These are phyloP conservation scores for Hirtodrosophila trivittata DNA, from an alignment of 2,888 invertebrate species.

Conservation along the genomic window DNA sequence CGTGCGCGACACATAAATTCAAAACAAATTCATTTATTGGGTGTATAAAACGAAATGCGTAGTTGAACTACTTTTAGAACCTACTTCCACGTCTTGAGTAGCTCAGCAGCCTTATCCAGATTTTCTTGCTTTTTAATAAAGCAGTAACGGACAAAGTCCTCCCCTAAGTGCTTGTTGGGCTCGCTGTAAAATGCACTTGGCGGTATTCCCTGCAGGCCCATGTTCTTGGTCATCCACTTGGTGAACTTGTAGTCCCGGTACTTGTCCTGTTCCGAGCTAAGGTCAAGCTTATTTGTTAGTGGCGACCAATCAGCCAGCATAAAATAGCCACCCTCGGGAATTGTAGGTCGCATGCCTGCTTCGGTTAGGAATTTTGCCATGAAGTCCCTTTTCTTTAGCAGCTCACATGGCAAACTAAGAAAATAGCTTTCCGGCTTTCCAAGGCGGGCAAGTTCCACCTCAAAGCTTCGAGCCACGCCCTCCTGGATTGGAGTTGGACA, in stretches of 20 bases:
- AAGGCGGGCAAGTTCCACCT: conserved; percentile 90
- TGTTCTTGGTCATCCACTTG: conserved; percentile 97
- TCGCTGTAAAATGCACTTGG: conserved; percentile 96
- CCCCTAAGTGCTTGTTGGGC: conserved; percentile 91
- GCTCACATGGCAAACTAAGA: conserved; percentile 88
- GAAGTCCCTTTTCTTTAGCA: conserved; percentile 91
- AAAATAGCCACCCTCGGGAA: conserved; percentile 99
- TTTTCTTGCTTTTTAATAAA: conserved; percentile 96
- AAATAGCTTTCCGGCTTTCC: conserved; percentile 93
- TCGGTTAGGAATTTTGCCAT: conserved; percentile 90
- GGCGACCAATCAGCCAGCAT: conserved; percentile 96
- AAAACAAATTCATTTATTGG: conserved; percentile 60
- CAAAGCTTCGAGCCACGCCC: conserved; percentile 95
- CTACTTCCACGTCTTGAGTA: conserved; percentile 86
- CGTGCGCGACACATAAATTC: background rate
- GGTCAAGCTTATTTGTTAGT: conserved; percentile 88
- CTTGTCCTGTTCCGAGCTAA: conserved; percentile 88
- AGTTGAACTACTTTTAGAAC: background rate
- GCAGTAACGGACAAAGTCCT: conserved; percentile 95
- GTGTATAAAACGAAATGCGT: conserved; percentile 10
- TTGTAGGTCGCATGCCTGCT: conserved; percentile 94
- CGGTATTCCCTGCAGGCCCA: conserved; percentile 96
- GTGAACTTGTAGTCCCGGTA: conserved; percentile 96
- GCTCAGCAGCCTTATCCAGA: conserved; percentile 87
- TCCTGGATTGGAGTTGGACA: conserved; percentile 96